phyloP scores from a whole-genome alignment of 2,113 vertebrate genomes.

The Salvelinus alpinus region DNA sequence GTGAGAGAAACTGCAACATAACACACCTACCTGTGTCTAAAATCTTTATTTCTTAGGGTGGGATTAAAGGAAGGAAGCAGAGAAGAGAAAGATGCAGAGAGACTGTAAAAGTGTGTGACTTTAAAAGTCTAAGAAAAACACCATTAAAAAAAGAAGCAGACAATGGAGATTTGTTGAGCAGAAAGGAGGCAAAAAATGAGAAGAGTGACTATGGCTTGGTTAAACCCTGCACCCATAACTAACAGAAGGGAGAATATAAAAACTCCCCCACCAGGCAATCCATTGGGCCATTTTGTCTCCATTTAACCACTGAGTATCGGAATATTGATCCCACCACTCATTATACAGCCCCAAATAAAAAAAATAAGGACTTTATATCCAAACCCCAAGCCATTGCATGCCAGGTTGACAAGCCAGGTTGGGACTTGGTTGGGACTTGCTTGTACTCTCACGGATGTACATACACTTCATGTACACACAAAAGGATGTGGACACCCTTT shows the following conservation, averaged over 20 bases:
- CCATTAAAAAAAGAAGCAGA: slow-evolving; percentile 27
- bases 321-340: slow-evolving; percentile 57
- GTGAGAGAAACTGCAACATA: neutral
- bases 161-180: slow-evolving; percentile 35
- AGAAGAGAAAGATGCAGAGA: slow-evolving; percentile 8
- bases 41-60: slow-evolving; percentile 95
- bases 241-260: slow-evolving; percentile 38
- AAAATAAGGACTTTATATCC: slow-evolving; percentile 31
- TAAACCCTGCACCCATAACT: slow-evolving; percentile 15
- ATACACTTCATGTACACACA: neutral
- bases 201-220: neutral
- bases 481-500: neutral
- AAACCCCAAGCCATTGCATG: neutral
- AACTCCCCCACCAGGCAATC: slow-evolving; percentile 30
- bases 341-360: slow-evolving; percentile 36
- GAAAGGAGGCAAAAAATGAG: neutral
- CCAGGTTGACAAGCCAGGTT: too few relatives aligned
- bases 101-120: slow-evolving; percentile 30
- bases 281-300: slow-evolving; percentile 28
- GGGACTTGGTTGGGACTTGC: slow-evolving; percentile 16
- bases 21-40: slow-evolving; percentile 97
- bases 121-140: slow-evolving; percentile 43
- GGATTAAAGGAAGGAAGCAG: slow-evolving; percentile 54
- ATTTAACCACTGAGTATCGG: slow-evolving; percentile 50
- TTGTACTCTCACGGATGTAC: neutral